A percentile compares a stretch with the other conserved stretches of the same genome.
Conservation (phyloP, 1,140 invertebrate species). For the Octopus sinensis region DNA sequence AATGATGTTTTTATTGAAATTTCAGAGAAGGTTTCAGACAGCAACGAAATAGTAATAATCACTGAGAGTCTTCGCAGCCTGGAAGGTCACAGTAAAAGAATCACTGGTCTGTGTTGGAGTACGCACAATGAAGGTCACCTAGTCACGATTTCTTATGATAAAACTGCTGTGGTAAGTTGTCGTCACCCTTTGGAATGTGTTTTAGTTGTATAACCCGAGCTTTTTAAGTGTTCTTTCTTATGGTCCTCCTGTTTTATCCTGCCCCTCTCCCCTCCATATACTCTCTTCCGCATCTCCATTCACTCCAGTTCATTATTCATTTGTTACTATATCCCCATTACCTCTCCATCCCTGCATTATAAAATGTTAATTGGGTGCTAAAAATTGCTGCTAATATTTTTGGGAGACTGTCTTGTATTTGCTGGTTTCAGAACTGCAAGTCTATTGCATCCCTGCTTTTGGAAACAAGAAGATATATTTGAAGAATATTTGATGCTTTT, state of each 20-base stretch:
- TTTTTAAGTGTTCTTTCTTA: background rate
- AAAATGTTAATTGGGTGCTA: too few relatives aligned
- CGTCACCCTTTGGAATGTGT: too few relatives aligned
- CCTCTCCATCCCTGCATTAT: too few relatives aligned
- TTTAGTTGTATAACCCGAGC: background rate
- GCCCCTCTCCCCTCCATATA: background rate
- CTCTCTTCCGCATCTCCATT: background rate
- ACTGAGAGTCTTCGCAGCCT: conserved; percentile 57
- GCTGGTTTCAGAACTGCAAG: too few relatives aligned
- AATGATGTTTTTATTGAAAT: too few relatives aligned
- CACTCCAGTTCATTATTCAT: background rate
- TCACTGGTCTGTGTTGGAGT: conserved; percentile 71
- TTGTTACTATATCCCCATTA: background rate
- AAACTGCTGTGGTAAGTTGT: conserved; percentile 65
- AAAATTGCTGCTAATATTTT: too few relatives aligned
- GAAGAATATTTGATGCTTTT: too few relatives aligned
- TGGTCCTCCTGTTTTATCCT: conserved; percentile 1
- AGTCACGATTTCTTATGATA: conserved; percentile 70
- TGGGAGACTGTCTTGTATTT: too few relatives aligned
- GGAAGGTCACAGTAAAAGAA: conserved; percentile 62
- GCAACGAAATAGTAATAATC: background rate
- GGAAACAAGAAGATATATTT: too few relatives aligned
- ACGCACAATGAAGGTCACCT: conserved; percentile 68
- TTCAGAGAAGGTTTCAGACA: too few relatives aligned
- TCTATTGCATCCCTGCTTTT: too few relatives aligned